Conservation (phyloP, 92 coral and sea anemone species). For the Zoanthus solanderi region DNA sequence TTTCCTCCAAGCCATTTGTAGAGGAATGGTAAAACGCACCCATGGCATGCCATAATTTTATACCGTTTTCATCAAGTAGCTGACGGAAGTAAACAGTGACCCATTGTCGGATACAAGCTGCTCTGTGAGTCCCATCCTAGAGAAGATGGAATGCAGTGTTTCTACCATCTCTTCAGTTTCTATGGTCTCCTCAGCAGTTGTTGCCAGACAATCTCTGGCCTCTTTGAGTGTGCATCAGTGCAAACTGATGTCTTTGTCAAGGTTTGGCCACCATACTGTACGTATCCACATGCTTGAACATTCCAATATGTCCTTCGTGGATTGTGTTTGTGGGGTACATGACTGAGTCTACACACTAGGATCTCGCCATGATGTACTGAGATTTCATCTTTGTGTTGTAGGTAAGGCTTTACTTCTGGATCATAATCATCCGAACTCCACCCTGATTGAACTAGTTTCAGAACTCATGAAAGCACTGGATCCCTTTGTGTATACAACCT, state of each 20-base stretch:
- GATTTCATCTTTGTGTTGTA: neutral
- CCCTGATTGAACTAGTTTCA: neutral
- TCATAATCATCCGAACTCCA: neutral
- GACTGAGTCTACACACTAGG: slow-evolving; percentile 23
- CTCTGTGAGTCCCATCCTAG: slow-evolving; percentile 27
- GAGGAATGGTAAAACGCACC: neutral
- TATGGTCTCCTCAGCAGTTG: neutral
- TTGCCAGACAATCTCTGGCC: neutral
- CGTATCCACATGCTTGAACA: neutral
- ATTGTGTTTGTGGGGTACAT: slow-evolving; percentile 39
- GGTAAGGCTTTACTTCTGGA: neutral
- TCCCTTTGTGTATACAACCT: no score
- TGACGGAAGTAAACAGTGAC: no score
- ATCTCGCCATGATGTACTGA: neutral
- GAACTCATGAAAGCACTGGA: neutral
- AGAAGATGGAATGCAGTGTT: slow-evolving; percentile 9
- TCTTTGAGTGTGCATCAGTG: neutral
- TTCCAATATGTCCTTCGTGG: neutral
- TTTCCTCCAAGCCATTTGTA: slow-evolving; percentile 32
- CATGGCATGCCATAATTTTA: slow-evolving; percentile 3
- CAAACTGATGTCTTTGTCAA: neutral
- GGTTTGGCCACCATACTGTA: neutral
- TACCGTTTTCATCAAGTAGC: neutral
- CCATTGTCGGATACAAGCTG: no score
- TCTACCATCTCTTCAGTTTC: slow-evolving; percentile 2